These are phyloP conservation scores for Parnassius mnemosyne DNA, from an alignment of 2,888 invertebrate species.

Conservation along the genomic window DNA sequence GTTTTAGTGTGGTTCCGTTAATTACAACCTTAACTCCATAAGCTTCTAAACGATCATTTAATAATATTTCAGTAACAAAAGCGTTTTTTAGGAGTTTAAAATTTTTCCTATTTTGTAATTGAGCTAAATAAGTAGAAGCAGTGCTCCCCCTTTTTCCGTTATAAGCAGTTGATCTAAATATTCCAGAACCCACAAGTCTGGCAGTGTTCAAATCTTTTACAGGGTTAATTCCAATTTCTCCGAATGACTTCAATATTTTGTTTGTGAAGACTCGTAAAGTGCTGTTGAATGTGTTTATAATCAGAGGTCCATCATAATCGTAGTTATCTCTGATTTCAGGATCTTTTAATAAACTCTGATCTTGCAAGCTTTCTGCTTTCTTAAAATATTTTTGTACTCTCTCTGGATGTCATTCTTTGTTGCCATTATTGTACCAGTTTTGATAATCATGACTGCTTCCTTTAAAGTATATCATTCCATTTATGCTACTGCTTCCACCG, in stretches of 20 bases:
- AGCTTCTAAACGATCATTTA: slow-evolving; percentile 59
- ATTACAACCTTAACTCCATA: slow-evolving; percentile 60
- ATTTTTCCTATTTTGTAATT: slow-evolving; percentile 45
- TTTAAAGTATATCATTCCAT: slow-evolving; percentile 79
- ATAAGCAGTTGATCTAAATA: slow-evolving; percentile 64
- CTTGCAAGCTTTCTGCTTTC: slow-evolving; percentile 51
- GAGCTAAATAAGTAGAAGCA: slow-evolving; percentile 67
- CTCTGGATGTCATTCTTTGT: slow-evolving; percentile 76
- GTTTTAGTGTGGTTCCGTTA: slow-evolving; percentile 32
- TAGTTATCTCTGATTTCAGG: slow-evolving; percentile 45
- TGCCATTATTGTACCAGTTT: slow-evolving; percentile 75
- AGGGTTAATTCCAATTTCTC: slow-evolving; percentile 6
- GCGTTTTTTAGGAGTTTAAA: slow-evolving; percentile 66
- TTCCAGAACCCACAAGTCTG: slow-evolving; percentile 70
- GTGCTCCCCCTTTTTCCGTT: slow-evolving; percentile 71
- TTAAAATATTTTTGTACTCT: slow-evolving; percentile 35
- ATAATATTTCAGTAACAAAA: slow-evolving; percentile 69
- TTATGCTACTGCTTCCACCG: slow-evolving; percentile 79
- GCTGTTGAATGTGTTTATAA: slow-evolving; percentile 65
- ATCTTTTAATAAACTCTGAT: slow-evolving; percentile 38
- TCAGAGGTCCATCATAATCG: slow-evolving; percentile 66
- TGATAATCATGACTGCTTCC: slow-evolving; percentile 76
- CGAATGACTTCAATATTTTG: slow-evolving; percentile 54
- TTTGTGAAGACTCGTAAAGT: slow-evolving; percentile 51
- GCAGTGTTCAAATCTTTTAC: slow-evolving; percentile 59